phyloP scores from a whole-genome alignment of 2,797 vertebrate species.

The Clarias platycephalus region DNA sequence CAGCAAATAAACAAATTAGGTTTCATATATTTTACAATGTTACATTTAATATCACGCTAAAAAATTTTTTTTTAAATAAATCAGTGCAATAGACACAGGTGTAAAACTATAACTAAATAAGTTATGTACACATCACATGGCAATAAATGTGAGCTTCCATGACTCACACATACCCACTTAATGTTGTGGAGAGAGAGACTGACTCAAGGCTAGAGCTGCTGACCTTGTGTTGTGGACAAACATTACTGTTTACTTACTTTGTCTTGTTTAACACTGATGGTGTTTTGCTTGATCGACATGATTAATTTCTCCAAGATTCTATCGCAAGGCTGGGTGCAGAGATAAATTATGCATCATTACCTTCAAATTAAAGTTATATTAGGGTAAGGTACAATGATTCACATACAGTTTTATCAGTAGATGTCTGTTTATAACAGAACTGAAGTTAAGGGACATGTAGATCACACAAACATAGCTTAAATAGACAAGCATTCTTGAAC shows the following conservation, averaged over 20 bases:
- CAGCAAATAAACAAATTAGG: not conserved
- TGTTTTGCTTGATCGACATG: not conserved
- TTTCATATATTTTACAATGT: not conserved
- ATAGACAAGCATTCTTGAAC: not conserved
- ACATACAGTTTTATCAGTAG: not conserved
- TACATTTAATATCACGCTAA: not conserved
- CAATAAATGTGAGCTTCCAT: not conserved
- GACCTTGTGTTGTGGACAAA: constrained; percentile 34
- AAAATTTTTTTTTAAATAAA: not conserved
- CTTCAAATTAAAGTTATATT: not conserved
- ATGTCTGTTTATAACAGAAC: not conserved
- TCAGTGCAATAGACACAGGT: not conserved
- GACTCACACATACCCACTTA: not conserved
- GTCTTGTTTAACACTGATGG: not conserved
- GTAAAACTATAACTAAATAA: not conserved
- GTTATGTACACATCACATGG: not conserved
- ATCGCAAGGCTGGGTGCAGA: constrained; percentile 22
- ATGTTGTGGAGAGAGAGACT: not conserved
- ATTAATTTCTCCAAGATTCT: constrained; percentile 11
- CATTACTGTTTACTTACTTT: not conserved
- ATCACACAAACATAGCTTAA: not conserved
- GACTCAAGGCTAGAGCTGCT: not conserved
- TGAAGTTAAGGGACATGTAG: not conserved
- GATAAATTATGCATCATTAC: not conserved
- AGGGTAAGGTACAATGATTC: not conserved